These are phyloP conservation scores for Cheumatopsyche charites DNA, from an alignment of 1,140 invertebrate genomes.

Conservation along the genomic window DNA sequence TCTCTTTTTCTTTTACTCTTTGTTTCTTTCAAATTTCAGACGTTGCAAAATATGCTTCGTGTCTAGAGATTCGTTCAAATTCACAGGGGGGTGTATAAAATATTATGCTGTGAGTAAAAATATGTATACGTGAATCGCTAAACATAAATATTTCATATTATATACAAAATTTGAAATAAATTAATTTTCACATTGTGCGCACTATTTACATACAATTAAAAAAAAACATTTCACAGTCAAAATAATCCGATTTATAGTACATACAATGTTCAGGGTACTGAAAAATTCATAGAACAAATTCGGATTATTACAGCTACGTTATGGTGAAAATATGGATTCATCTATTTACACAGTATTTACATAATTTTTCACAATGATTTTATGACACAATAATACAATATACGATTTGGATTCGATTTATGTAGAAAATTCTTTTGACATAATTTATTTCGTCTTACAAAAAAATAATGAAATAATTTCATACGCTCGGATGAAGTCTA, in stretches of 20 bases:
- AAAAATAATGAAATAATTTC: too few species aligned
- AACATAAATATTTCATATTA: conserved; percentile 8
- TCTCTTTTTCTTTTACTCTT: neutral
- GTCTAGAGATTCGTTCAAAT: conserved; percentile 3
- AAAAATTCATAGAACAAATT: neutral
- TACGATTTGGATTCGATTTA: too few species aligned
- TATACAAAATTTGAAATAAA: too few species aligned
- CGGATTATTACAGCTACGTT: conserved; percentile 1
- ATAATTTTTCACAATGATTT: too few species aligned
- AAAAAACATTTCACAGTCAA: neutral
- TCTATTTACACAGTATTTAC: too few species aligned
- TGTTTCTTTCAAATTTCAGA: too few species aligned
- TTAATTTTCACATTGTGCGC: neutral
- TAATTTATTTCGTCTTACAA: too few species aligned
- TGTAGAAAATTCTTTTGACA: too few species aligned
- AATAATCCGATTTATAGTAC: neutral
- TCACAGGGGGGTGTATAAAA: conserved; percentile 9
- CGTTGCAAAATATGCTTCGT: neutral
- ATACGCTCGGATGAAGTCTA: too few species aligned
- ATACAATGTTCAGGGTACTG: neutral
- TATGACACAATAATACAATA: too few species aligned
- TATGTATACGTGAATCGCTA: neutral
- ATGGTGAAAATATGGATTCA: too few species aligned
- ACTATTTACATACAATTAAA: neutral
- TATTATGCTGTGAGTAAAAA: conserved; percentile 6